Conservation (phyloP, 2,113 vertebrate genomes). For the Urocynchramus pylzowi region DNA sequence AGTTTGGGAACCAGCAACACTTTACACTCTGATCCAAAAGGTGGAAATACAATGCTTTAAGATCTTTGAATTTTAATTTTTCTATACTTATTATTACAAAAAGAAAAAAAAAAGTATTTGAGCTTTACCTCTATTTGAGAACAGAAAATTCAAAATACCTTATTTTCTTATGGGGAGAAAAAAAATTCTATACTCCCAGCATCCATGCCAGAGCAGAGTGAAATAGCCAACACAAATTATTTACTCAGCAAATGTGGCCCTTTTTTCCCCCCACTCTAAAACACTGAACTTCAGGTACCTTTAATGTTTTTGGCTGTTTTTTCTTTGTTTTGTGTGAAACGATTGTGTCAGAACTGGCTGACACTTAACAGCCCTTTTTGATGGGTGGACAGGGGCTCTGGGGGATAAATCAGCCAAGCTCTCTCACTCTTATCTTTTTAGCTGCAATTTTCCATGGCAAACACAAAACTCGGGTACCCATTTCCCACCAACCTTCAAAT, state of each 20-base stretch:
- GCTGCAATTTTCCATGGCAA: neutral
- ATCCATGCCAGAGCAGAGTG: neutral
- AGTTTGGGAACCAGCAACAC: neutral
- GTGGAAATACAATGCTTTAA: neutral
- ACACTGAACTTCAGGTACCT: neutral
- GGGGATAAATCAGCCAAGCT: neutral
- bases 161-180: neutral
- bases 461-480: neutral
- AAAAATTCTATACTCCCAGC: neutral
- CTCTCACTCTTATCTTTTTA: neutral
- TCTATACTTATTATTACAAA: neutral
- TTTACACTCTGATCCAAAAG: neutral
- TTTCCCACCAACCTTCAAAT: constrained; percentile 29
- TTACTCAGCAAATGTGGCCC: neutral
- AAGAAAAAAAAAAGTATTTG: neutral
- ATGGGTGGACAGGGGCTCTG: neutral
- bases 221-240: neutral
- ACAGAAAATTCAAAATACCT: neutral
- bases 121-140: neutral
- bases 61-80: neutral
- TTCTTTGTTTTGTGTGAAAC: neutral
- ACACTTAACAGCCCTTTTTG: neutral
- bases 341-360: neutral
- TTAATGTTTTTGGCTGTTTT: neutral
- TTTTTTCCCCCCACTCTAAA: neutral